A percentile compares a stretch with the other conserved stretches of the same genome.
These are phyloP conservation scores for Drosophila micromelanica DNA, from an alignment of 1,140 invertebrate genomes.

Conservation along the genomic window DNA sequence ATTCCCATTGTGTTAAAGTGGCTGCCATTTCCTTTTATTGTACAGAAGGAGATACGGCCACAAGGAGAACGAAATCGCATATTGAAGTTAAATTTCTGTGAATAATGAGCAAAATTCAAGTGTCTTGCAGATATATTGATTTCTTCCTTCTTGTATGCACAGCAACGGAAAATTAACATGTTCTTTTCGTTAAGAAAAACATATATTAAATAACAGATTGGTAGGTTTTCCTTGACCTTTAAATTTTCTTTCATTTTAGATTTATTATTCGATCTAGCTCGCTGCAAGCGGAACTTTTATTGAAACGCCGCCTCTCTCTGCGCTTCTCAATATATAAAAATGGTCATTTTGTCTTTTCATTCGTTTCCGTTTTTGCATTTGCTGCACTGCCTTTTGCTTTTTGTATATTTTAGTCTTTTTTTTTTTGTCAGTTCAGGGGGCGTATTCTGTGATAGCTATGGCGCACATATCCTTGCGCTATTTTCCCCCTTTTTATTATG, in stretches of 20 bases:
- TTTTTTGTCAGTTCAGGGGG: conserved; percentile 14
- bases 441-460: conserved; percentile 31
- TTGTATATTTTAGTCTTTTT: conserved; percentile 58
- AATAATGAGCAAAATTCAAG: conserved; percentile 16
- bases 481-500: conserved; percentile 71
- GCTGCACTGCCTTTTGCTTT: conserved; percentile 32
- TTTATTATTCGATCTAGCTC: not conserved
- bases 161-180: not conserved
- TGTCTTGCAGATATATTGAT: conserved; percentile 2
- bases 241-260: not conserved
- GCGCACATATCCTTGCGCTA: conserved; percentile 69
- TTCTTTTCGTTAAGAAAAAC: not conserved
- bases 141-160: not conserved
- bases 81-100: conserved; percentile 41
- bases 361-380: conserved; percentile 48
- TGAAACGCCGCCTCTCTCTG: conserved; percentile 37
- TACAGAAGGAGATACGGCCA: conserved; percentile 8
- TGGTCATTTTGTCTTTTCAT: conserved; percentile 57
- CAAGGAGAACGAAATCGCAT: conserved; percentile 11
- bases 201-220: not conserved
- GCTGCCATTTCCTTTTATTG: conserved; percentile 46
- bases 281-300: not conserved
- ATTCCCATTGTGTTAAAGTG: conserved; percentile 65
- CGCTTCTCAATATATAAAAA: conserved; percentile 63
- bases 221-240: not conserved